phyloP scores from a whole-genome alignment of 2,888 invertebrate genomes.

The Morpho deidamia region DNA sequence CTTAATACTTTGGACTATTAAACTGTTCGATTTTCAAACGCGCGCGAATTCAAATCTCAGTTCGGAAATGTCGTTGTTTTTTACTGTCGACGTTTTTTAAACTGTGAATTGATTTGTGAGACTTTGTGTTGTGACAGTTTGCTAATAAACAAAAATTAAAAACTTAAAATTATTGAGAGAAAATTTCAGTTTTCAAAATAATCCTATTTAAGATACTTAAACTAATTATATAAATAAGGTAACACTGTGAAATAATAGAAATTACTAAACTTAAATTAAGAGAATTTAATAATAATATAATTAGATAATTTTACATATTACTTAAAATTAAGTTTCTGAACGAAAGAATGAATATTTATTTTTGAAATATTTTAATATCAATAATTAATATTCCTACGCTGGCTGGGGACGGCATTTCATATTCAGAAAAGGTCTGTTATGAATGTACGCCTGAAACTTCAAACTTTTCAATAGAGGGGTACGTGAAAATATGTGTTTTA shows the following conservation, averaged over 20 bases:
- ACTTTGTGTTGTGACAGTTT: slow-evolving; percentile 1
- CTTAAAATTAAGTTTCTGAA: neutral
- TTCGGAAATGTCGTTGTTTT: slow-evolving; percentile 7
- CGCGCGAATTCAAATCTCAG: neutral
- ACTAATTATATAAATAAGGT: too few relatives aligned
- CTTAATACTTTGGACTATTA: slow-evolving; percentile 29
- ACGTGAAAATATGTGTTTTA: slow-evolving; percentile 11
- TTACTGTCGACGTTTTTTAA: slow-evolving; percentile 4
- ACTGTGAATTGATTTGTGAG: slow-evolving; percentile 10
- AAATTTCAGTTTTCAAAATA: too few relatives aligned
- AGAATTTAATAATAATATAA: too few relatives aligned
- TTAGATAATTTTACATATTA: too few relatives aligned
- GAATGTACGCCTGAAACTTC: slow-evolving; percentile 12
- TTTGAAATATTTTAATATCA: slow-evolving; percentile 1
- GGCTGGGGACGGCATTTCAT: slow-evolving; percentile 5
- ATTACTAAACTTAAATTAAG: too few relatives aligned
- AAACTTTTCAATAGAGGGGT: slow-evolving; percentile 16
- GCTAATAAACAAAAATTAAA: neutral
- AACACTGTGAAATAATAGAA: too few relatives aligned
- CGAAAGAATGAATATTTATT: slow-evolving; percentile 1
- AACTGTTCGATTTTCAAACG: neutral
- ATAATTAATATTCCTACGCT: slow-evolving; percentile 2
- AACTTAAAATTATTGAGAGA: neutral
- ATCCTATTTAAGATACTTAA: too few relatives aligned
- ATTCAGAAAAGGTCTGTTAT: slow-evolving; percentile 10